Evolutionary conservation across 2,113 vertebrate species (phyloP).

Genomic region (Damaliscus lunatus): DNA sequence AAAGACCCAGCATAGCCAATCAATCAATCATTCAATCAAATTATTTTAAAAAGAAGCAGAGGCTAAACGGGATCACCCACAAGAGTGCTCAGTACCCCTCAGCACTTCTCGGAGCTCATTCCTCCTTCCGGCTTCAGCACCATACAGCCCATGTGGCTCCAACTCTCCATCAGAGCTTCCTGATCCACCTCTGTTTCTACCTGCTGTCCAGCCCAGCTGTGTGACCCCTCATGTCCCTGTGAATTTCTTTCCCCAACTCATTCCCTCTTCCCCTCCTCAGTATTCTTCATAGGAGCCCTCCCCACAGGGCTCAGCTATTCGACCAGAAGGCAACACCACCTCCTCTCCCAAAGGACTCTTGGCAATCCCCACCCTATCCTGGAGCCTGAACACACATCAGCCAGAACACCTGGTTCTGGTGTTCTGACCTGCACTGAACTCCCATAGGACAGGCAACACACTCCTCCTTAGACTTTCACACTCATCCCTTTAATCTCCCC

Average conservation of each 20-base stretch:
- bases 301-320: neutral
- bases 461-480: neutral
- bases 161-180: neutral
- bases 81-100: neutral
- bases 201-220: neutral
- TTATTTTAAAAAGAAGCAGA: neutral
- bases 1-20: neutral
- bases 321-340: neutral
- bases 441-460: neutral
- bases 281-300: neutral
- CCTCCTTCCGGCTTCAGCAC: neutral
- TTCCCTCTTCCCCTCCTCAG: neutral
- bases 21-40: neutral
- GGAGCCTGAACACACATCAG: neutral
- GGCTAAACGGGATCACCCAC: accelerated
- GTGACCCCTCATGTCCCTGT: neutral
- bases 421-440: neutral
- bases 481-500: neutral
- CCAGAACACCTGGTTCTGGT: neutral
- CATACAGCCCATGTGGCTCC: accelerated
- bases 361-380: neutral
- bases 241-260: neutral
- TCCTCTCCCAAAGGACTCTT: neutral
- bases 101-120: neutral
- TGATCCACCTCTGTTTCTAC: neutral